Base-by-base conservation (phyloP, 1,140 invertebrate species). In the Thaumatotibia leucotreta region DNA sequence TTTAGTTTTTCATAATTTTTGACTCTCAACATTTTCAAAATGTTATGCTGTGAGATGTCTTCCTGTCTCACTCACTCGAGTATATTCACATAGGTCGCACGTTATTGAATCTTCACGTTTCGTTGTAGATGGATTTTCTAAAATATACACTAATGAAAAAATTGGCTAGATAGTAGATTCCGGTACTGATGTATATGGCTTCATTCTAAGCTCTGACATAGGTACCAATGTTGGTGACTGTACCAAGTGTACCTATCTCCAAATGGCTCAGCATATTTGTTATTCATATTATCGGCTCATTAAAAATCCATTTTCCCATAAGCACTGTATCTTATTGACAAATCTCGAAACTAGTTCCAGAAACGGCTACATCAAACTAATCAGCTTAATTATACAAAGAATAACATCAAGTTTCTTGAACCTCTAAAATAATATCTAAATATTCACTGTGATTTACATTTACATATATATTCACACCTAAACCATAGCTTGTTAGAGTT, bases 321-420 rank as follows among this genome's bases (percentile, higher is more conserved):
- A 29, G 11, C 52, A 14, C 20, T 27, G 27, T 31, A 58, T 58
- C 52, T n/a, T 58, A 29, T 58, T 27, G 50, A 58, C 52, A 58
- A 45, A 45, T 58, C 52, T 58, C 23, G n/a, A 31, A 58, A 58
- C 52, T 24, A 27, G 52, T 58, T 58, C n/a, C 23, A 14, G 52
- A 29, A 58, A 58, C 52, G 52, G 52, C 24, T n/a, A 27, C 23
- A 8, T 14, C 24, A 58, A 31, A 27, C n/a, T 27, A 14, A 58
- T 58, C 22, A 45, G 39, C n/a, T 14, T 27, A 58, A 58, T 58
- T 58, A 31, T 58, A 29, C 52, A 9, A 31, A 58, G 17, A 45
- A 45, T 20, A 58, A 31, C 52, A 29, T 58, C 39, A 8, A 27
- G 52, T 58, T 58, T 58, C 52, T 54, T 54, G 23, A 54, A 54